Conservation (phyloP, 2,113 vertebrate genomes). For the Campylomormyrus tamandua region DNA sequence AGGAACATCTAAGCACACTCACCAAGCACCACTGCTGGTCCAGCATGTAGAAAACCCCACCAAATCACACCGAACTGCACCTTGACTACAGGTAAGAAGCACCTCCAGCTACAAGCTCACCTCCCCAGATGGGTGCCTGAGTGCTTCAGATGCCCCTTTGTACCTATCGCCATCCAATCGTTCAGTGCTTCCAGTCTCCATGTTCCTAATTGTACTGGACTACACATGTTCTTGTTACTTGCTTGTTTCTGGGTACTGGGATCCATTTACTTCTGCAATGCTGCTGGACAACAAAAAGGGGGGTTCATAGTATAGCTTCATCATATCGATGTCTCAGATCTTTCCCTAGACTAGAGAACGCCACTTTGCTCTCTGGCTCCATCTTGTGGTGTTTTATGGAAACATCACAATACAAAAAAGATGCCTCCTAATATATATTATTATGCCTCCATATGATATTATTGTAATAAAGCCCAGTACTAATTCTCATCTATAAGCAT, state of each 20-base stretch:
- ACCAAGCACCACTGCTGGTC: neutral
- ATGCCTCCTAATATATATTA: neutral
- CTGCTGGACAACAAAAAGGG: neutral
- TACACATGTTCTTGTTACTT: neutral
- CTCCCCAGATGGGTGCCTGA: neutral
- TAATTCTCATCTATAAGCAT: neutral
- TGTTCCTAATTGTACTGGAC: neutral
- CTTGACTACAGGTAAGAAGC: neutral
- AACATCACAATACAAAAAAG: neutral
- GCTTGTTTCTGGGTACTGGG: neutral
- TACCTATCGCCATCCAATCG: neutral
- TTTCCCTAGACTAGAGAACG: neutral
- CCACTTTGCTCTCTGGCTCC: neutral
- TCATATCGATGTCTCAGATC: neutral
- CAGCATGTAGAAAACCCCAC: neutral
- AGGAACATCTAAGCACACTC: neutral
- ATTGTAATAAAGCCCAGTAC: neutral
- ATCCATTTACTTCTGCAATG: neutral
- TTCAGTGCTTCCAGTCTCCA: neutral
- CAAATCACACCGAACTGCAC: neutral
- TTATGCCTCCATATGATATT: too few relatives aligned
- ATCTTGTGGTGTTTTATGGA: conserved; percentile 9
- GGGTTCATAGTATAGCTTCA: neutral
- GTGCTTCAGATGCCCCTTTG: neutral
- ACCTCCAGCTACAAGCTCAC: neutral